Base-by-base conservation (phyloP, 2,113 vertebrate genomes). In the Pteronura brasiliensis region DNA sequence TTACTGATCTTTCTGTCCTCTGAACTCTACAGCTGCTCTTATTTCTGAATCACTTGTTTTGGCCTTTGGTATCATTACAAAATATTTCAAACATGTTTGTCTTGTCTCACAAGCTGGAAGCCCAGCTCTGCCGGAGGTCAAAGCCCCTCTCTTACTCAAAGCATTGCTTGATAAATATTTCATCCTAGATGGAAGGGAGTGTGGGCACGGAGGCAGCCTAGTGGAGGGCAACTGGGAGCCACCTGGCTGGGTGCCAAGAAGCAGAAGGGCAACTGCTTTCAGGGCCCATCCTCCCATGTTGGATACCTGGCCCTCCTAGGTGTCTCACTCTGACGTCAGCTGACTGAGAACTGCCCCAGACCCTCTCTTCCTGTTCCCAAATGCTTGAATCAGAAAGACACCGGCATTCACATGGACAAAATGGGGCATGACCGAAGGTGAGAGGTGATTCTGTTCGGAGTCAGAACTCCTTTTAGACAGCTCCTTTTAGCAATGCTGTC, bases 121-220 rank as follows among this genome's bases (percentile, higher is more conserved):
- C 36, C 27, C 82, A 91, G 44, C 72, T 81, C 25, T 11, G 65
- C 13, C 21, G 77, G 71, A 91, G 59, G 77, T 65, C 89, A 67
- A 55, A 76, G 52, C 39, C 10, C 11, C 36, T 23, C 34, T 94
- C 71, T 72, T 20, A 90, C 76, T 76, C 47, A 84, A 76, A 90
- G 76, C 47, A 57, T 7, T 77, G 49, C 77, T 93, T 49, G 76
- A 63, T 94, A 71, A 81, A 82, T 96, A 88, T 88, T 97, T 84
- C 36, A 96, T 82, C 17, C 7, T 44, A 6, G 71, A 59, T 36
- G 80, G 44, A 59, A 23, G 25, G 31, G 31, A 36, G n/a, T 3
- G 31, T 25, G 71, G 49, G 21, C 4, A 4, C 4, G 6, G 39
- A 74, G 34, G n/a, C 4, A 29, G 57, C 4, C 13, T 5, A 8